A percentile compares a stretch with the other conserved stretches of the same genome.
phyloP scores from a whole-genome alignment of 2,113 vertebrate genomes.

The Sapajus apella region DNA sequence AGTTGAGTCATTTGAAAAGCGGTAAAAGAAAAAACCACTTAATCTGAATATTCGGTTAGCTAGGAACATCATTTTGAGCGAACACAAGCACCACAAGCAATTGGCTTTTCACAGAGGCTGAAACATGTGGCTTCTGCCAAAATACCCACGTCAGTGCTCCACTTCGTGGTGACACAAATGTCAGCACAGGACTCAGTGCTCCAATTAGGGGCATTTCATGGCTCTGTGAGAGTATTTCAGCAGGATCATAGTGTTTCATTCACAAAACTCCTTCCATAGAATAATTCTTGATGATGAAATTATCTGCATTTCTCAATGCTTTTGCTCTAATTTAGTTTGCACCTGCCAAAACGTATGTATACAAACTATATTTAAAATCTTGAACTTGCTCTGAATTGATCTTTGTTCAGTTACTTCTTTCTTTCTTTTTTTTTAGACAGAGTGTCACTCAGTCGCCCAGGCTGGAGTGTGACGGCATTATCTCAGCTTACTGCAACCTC shows the following conservation, averaged over 20 bases:
- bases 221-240: accelerated
- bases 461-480: too few species aligned
- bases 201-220: accelerated
- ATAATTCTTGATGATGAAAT: background rate
- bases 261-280: background rate
- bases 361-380: background rate
- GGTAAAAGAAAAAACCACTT: background rate
- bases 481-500: too few species aligned
- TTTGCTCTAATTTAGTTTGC: background rate
- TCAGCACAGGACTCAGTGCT: accelerated
- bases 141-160: background rate
- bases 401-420: background rate
- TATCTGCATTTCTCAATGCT: accelerated
- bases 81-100: accelerated
- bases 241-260: accelerated
- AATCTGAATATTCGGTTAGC: background rate
- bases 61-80: background rate
- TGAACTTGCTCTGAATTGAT: background rate
- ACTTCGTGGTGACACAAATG: accelerated
- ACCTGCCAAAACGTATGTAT: background rate
- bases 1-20: background rate
- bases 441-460: too few species aligned
- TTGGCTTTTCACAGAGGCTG: background rate
- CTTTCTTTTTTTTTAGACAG: too few species aligned
- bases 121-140: accelerated